Base-by-base conservation (phyloP, 2,113 vertebrate species). In the Alaudala cheleensis region DNA sequence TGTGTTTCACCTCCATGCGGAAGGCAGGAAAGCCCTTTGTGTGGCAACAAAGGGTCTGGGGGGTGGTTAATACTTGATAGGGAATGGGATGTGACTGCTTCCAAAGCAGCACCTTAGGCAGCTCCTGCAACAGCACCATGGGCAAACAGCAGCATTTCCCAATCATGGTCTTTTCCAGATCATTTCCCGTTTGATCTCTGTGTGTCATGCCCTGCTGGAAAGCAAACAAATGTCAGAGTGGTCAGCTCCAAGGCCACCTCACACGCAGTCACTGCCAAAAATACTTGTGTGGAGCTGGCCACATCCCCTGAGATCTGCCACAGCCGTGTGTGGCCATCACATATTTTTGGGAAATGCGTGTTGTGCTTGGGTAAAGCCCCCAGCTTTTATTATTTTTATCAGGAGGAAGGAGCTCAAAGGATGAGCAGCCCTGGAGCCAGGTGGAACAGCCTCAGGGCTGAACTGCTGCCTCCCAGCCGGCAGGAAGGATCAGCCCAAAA, bases 51-150 rank as follows among this genome's bases (percentile, higher is more conserved):
- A 26, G 24, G 14, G 24, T 39, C n/a, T 51, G 14, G 15, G 16
- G 16, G 22, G 4, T 23, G 19, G 19, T 81, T 65, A 45, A 45
- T 1, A 2, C 66, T 64, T 2, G 1, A 37, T 12, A 33, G n/a
- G 62, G 61, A 53, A 18, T 13, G 28, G 37, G 88, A 67, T 86
- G 64, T 1, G n/a, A 65, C 64, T 78, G 23, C 33, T 92, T 37
- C 62, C 72, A 80, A 39, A 34, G 28, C 3, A 24, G 37, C 9
- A 34, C 64, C 51, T n/a, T 45, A 33, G 53, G 79, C 62, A 79
- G 76, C 33, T 61, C 50, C 66, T 0, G 9, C 74, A 5, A 7
- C 44, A 33, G 84, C 13, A 14, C 44, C 0, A 0, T 3, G 5
- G 85, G 64, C 87, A 69, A 31, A 69, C 62, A 31, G 5, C 25